These are phyloP conservation scores for Cuculus canorus DNA, from an alignment of 2,797 vertebrate species.

Conservation along the genomic window DNA sequence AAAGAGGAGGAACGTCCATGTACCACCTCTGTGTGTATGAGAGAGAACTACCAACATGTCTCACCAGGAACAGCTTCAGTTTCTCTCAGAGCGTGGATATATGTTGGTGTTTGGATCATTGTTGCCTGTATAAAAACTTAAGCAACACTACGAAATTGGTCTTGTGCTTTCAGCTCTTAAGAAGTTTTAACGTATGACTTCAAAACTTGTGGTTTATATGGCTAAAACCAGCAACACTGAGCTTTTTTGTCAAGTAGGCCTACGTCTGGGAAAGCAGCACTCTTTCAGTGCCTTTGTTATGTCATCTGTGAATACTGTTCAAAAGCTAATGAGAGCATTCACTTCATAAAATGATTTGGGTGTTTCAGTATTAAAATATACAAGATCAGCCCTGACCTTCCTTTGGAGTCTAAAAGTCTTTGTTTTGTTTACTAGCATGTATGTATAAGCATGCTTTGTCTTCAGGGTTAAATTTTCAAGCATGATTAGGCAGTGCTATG, in stretches of 20 bases:
- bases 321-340: not conserved
- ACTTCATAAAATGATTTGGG: not conserved
- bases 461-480: constrained; percentile 10
- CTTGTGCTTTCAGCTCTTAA: not conserved
- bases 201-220: not conserved
- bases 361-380: constrained; percentile 31
- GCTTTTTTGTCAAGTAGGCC: not conserved
- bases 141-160: not conserved
- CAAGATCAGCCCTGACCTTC: not conserved
- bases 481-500: not conserved
- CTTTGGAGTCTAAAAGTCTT: not conserved
- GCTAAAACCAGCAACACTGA: not conserved
- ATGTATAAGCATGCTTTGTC: not conserved
- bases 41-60: not conserved
- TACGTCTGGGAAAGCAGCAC: not conserved
- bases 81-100: not conserved
- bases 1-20: not conserved
- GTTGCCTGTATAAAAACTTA: not conserved
- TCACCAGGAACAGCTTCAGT: not conserved
- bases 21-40: not conserved
- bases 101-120: not conserved
- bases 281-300: constrained; percentile 26
- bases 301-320: constrained; percentile 19
- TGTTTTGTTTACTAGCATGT: constrained; percentile 32
- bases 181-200: not conserved